A percentile compares a stretch with the other conserved stretches of the same genome.
These are phyloP conservation scores for Eupsittula cactorum DNA, from an alignment of 2,113 vertebrate species.

Conservation along the genomic window DNA sequence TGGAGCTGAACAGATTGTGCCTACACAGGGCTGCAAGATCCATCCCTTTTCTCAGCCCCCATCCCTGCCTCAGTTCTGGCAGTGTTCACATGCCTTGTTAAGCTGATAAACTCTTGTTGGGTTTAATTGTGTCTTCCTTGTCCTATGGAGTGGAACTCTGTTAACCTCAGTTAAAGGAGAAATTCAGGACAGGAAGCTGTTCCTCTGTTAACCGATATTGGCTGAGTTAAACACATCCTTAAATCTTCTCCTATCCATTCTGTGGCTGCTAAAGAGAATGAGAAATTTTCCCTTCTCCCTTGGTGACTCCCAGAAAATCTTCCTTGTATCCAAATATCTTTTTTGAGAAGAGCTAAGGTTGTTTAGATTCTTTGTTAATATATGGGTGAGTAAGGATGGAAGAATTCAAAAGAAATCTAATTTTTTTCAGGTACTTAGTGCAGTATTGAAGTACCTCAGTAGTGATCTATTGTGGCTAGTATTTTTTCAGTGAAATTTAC, in stretches of 20 bases:
- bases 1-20: not conserved
- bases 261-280: not conserved
- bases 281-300: not conserved
- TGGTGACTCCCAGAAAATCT: not conserved
- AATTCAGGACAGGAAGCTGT: not conserved
- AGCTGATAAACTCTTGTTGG: not conserved
- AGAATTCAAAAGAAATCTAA: not conserved
- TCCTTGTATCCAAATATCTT: not conserved
- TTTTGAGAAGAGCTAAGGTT: not conserved
- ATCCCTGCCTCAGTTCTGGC: not conserved
- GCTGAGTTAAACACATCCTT: not conserved
- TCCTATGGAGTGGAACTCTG: not conserved
- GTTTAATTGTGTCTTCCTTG: not conserved
- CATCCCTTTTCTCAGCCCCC: not conserved
- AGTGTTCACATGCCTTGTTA: not conserved
- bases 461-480: not conserved
- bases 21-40: not conserved
- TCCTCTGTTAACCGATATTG: not conserved
- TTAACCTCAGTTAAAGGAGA: not conserved
- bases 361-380: not conserved
- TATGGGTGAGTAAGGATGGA: not conserved
- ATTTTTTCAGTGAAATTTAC: not conserved
- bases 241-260: not conserved
- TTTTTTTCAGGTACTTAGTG: not conserved
- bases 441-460: not conserved